Percentiles rank a stretch among this genome's conserved stretches.
phyloP scores from a whole-genome alignment of 2,888 invertebrate genomes.

The Cephonodes hylas region DNA sequence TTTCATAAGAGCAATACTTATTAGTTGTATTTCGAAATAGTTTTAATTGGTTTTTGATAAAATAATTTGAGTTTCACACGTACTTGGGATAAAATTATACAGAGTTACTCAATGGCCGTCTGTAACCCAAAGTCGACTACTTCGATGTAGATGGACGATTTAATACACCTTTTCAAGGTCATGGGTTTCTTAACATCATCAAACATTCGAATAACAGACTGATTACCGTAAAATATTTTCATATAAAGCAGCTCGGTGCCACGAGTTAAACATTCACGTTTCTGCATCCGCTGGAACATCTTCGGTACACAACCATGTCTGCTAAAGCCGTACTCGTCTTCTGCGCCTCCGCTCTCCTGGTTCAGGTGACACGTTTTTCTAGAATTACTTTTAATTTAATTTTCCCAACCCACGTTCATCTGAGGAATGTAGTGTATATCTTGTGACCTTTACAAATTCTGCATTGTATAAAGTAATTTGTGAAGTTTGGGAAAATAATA shows the following conservation, averaged over 20 bases:
- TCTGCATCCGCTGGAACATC: not conserved
- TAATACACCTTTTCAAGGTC: not conserved
- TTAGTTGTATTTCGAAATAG: not conserved
- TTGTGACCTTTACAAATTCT: too few relatives aligned
- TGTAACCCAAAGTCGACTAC: too few relatives aligned
- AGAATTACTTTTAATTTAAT: not conserved
- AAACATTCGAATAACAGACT: not conserved
- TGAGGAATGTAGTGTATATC: too few relatives aligned
- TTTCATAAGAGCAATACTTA: not conserved
- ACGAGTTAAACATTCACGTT: not conserved
- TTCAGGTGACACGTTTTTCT: not conserved
- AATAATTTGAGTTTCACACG: not conserved
- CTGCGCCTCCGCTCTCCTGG: conserved; percentile 1
- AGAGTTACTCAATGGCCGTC: not conserved
- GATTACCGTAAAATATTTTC: too few relatives aligned
- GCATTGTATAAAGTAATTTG: too few relatives aligned
- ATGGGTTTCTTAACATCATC: not conserved
- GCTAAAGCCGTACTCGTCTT: not conserved
- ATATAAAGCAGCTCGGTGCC: not conserved
- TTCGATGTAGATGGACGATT: not conserved
- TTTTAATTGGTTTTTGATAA: not conserved
- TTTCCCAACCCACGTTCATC: too few relatives aligned
- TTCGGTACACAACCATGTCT: not conserved
- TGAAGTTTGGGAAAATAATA: too few relatives aligned
- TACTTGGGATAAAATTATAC: not conserved